Evolutionary conservation across 2,797 vertebrate species (phyloP), one percentile per base, ranked within the genome.

Genomic region (Acanthurus tractus): DNA sequence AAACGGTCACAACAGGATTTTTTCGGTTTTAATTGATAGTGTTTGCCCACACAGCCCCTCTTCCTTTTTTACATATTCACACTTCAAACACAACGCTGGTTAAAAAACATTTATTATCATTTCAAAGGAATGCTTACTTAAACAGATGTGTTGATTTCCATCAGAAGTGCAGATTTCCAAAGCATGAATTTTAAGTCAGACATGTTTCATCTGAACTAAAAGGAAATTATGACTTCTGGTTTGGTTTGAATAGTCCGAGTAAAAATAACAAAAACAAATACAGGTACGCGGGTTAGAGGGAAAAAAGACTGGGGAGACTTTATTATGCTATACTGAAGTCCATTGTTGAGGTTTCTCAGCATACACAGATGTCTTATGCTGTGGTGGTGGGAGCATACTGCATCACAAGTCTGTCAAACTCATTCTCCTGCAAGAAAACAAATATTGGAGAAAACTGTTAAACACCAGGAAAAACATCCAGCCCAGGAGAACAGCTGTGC

Each of bases 331-430:
- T 15, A 54, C 4, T 74, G 42, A 70, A 65, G 46, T 58, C 73
- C 18, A 56, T 18, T 49, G 54, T 46, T 59, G 62, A 63, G 34
- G 38, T 14, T 17, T 69, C 45, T 74, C 17, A 18, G 72, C 2
- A 17, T 40, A 44, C 53, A 57, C 56, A 64, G 70, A 34, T 18
- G 68, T 70, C 54, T 86, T 76, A 94, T 18, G 89, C 94, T 40
- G 92, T 90, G 4, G 94, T 94, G 0, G 94, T 96, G 72, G 97
- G 96, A 1, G 96, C 91, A 0, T 98, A 99, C 73, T 98, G 98
- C 88, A 97, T 91, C 3, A 88, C 90, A 40, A 98, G 95, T 40
- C 97, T 94, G 87, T 98, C 97, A 80, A 99, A 99, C 79, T 99
- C 98, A 6, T 97, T 97, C 89, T 99, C 98, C 98, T 99, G 88